Conservation (phyloP, 2,888 invertebrate genomes). For the Ditylenchus weischeri region DNA sequence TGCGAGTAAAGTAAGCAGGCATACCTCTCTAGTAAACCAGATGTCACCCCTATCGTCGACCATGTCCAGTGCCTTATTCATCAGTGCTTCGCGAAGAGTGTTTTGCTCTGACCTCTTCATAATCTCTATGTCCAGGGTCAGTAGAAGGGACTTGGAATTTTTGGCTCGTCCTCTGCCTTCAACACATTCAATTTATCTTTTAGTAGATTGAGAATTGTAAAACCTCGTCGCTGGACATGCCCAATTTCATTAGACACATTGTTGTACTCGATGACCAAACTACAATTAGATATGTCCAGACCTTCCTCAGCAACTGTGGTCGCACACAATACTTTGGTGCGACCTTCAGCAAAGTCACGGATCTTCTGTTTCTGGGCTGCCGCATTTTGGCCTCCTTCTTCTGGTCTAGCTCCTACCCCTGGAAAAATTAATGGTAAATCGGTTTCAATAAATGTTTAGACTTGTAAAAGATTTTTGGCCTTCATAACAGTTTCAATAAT, state of each 20-base stretch:
- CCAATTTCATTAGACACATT: conserved; percentile 41
- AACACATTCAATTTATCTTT: background rate
- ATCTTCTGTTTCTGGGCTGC: conserved; percentile 28
- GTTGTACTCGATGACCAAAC: conserved; percentile 54
- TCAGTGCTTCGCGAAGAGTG: background rate
- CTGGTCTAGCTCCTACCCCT: background rate
- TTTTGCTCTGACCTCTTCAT: conserved; percentile 1
- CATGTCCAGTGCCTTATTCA: background rate
- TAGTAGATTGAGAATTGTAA: too few relatives aligned
- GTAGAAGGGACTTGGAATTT: conserved; percentile 41
- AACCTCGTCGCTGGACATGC: conserved; percentile 39
- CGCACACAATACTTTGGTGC: conserved; percentile 38
- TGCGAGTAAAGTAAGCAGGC: too few relatives aligned
- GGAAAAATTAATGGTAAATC: background rate
- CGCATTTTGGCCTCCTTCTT: background rate
- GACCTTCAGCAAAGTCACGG: conserved; percentile 36
- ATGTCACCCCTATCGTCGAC: background rate
- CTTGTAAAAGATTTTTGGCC: too few relatives aligned
- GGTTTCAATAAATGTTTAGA: background rate
- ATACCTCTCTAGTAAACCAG: conserved; percentile 6
- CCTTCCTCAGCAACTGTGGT: conserved; percentile 55
- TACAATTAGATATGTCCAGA: conserved; percentile 50
- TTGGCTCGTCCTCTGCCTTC: conserved; percentile 46
- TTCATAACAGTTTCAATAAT: too few relatives aligned
- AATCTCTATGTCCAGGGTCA: conserved; percentile 32